A percentile compares a stretch with the other conserved stretches of the same genome.
Evolutionary conservation across 2,888 invertebrate species (phyloP).

Genomic region (Pseudanteris insignis): DNA sequence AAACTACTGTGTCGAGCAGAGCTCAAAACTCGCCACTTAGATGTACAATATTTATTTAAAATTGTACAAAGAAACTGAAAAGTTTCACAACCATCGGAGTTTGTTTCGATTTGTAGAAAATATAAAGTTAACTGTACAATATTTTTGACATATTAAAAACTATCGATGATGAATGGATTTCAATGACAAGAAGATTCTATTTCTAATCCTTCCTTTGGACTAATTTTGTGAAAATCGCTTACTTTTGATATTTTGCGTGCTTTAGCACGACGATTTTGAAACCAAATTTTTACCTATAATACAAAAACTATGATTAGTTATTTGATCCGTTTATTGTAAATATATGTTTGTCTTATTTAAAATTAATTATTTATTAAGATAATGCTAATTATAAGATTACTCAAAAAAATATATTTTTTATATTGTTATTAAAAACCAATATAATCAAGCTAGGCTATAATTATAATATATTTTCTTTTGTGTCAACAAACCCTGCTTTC

Average conservation of each 20-base stretch:
- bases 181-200: not conserved
- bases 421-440: too few species aligned
- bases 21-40: conserved; percentile 5
- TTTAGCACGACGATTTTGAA: conserved; percentile 81
- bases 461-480: not conserved
- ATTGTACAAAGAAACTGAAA: conserved; percentile 25
- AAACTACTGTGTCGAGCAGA: conserved; percentile 5
- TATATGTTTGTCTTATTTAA: too few species aligned
- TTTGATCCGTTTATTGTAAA: too few species aligned
- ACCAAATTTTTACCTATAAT: conserved; percentile 80
- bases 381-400: too few species aligned
- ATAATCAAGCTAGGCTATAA: too few species aligned
- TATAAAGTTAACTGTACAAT: conserved; percentile 23
- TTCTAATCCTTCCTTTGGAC: conserved; percentile 14
- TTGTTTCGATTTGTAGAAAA: conserved; percentile 26
- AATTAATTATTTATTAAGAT: too few species aligned
- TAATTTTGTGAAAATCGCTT: conserved; percentile 4
- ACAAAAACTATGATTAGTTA: too few species aligned
- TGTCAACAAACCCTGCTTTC: conserved; percentile 22
- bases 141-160: conserved; percentile 27
- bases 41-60: conserved; percentile 8
- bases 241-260: conserved; percentile 72
- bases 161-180: not conserved
- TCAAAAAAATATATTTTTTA: too few species aligned
- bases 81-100: conserved; percentile 14